Conservation (phyloP, 2,888 invertebrate genomes). For the Meganola albula region DNA sequence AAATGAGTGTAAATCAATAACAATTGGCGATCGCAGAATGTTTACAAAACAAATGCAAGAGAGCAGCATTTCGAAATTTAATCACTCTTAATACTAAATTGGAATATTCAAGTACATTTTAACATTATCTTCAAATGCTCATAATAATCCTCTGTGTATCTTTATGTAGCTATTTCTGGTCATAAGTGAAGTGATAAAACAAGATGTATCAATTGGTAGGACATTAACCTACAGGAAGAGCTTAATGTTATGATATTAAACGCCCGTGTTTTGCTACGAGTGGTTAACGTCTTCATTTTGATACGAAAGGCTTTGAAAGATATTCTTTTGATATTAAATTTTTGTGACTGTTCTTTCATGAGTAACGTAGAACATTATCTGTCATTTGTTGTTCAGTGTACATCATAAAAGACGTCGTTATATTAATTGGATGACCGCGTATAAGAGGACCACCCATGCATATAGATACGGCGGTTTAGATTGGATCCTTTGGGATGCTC, state of each 20-base stretch:
- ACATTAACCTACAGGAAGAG: slow-evolving; percentile 42
- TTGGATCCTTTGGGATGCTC: neutral
- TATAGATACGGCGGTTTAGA: neutral
- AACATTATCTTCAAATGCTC: slow-evolving; percentile 28
- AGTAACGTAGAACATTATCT: neutral
- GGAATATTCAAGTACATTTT: slow-evolving; percentile 28
- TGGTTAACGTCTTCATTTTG: slow-evolving; percentile 24
- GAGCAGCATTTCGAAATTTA: slow-evolving; percentile 23
- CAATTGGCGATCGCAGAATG: slow-evolving; percentile 8
- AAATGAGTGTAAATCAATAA: no score
- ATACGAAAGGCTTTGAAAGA: slow-evolving; percentile 14
- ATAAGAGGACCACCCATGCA: neutral
- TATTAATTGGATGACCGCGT: neutral
- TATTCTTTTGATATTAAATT: neutral
- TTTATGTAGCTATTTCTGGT: slow-evolving; percentile 52
- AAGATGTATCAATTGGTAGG: slow-evolving; percentile 45
- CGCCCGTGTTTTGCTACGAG: slow-evolving; percentile 23
- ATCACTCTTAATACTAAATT: slow-evolving; percentile 23
- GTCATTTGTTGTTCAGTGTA: neutral
- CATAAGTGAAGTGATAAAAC: slow-evolving; percentile 55
- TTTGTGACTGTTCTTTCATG: neutral
- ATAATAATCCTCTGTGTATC: slow-evolving; percentile 47
- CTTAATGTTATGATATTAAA: slow-evolving; percentile 30
- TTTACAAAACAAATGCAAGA: slow-evolving; percentile 19
- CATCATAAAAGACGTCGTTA: neutral